Base-by-base conservation (phyloP, 2,888 invertebrate genomes). In the Erynnis tages region DNA sequence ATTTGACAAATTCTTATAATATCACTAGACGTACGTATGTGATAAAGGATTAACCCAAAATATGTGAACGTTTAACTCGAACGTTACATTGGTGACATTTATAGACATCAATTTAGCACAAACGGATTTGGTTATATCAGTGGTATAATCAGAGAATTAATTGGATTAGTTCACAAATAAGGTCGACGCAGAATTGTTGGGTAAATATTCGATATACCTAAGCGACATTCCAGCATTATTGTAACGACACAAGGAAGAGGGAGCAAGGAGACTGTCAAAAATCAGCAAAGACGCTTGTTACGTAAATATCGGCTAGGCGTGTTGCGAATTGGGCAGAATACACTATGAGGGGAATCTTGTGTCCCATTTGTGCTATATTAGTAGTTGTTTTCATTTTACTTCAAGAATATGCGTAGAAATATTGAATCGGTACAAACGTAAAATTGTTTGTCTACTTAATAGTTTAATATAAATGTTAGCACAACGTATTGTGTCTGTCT, bases 281-380 rank as follows among this genome's bases (percentile, higher is more conserved):
- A 82, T 81, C 80, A 78, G 80, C 76, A 71, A 66, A 76, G 75
- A 73, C 79, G 82, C 75, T 78, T 80, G 80, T 82, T 82, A 84
- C 83, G 82, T 84, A 86, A 85, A 87, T 84, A 86, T 83, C 80
- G 80, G 74, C 78, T 76, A 78, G 82, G 84, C 81, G 85, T 85
- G 82, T 84, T 79, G 79, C 77, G 83, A 82, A 82, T 86, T 76
- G 84, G 80, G 79, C 79, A 73, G 85, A 87, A 86, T 85, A 86
- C 80, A 74, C 75, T 82, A 86, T 85, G 82, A 86, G 85, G 81
- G 78, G 79, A 70, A 79, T 72, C 76, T 76, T 71, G 72, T 75
- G 74, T 72, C 71, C 75, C 74, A 73, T 79, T 76, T 76, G 73
- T 77, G 69, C 72, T 73, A 71, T 77, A 72, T 79, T 78, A 78